phyloP scores from a whole-genome alignment of 2,888 invertebrate genomes.

The Hyles lineata region DNA sequence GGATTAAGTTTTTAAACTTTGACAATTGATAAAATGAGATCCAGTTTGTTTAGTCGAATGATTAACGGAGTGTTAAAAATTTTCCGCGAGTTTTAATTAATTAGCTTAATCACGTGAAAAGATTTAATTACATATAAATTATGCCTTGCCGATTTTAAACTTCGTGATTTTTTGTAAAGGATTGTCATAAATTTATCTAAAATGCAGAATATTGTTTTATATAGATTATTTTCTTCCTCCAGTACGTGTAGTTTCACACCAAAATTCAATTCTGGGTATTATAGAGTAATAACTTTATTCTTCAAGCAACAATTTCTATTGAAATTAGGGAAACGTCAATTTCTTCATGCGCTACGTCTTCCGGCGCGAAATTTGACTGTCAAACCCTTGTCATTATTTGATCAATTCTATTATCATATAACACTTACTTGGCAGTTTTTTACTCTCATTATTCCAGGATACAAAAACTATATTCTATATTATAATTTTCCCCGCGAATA shows the following conservation, averaged over 20 bases:
- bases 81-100: background rate
- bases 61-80: constrained; percentile 42
- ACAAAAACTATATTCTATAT: background rate
- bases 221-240: background rate
- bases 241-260: background rate
- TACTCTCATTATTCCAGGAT: background rate
- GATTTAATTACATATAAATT: constrained; percentile 2
- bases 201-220: background rate
- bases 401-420: constrained; percentile 49
- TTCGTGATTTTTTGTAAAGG: background rate
- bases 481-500: no score
- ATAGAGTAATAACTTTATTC: background rate
- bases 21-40: constrained; percentile 82
- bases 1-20: constrained; percentile 84
- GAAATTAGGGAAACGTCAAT: constrained; percentile 49
- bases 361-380: constrained; percentile 56
- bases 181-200: background rate
- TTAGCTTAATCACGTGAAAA: background rate
- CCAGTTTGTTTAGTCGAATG: constrained; percentile 72
- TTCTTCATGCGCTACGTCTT: constrained; percentile 46
- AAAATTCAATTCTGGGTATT: background rate
- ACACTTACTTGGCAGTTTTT: constrained; percentile 38
- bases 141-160: no score
- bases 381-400: constrained; percentile 63
- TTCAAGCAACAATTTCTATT: constrained; percentile 39